These are phyloP conservation scores for Gymnocephalus cernua DNA, from an alignment of 2,113 vertebrate genomes.

Conservation along the genomic window DNA sequence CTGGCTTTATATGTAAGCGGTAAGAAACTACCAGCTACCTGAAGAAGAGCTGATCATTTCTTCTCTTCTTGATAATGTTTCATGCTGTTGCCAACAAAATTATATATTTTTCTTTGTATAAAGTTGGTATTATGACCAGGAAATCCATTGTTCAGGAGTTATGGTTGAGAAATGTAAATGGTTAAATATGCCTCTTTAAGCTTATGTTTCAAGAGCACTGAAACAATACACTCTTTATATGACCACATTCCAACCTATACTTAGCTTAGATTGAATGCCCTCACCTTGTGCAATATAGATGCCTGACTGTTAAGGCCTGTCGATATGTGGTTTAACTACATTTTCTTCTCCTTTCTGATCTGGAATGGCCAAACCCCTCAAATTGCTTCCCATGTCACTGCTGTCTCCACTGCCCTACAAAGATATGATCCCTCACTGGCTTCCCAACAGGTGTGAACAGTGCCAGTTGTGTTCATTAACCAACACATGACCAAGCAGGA, in stretches of 20 bases:
- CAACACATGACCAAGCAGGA: not conserved
- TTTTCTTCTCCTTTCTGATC: not conserved
- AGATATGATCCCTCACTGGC: not conserved
- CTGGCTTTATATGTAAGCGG: not conserved
- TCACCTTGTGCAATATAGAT: not conserved
- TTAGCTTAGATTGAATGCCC: slow-evolving; percentile 1
- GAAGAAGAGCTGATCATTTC: not conserved
- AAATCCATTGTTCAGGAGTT: not conserved
- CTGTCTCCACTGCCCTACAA: not conserved
- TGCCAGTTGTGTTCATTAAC: not conserved
- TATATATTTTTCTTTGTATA: too few relatives aligned
- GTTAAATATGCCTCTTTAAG: slow-evolving; percentile 9
- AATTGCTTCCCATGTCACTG: not conserved
- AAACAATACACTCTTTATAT: slow-evolving; percentile 42
- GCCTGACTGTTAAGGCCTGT: slow-evolving; percentile 5
- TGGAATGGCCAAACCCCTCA: not conserved
- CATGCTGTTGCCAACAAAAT: not conserved
- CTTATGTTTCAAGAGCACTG: slow-evolving; percentile 16
- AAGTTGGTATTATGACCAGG: not conserved
- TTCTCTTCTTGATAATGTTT: not conserved
- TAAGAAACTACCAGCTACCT: not conserved
- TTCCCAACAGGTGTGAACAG: not conserved
- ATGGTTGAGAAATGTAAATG: not conserved
- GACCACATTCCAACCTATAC: slow-evolving; percentile 28
- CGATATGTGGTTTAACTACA: slow-evolving; percentile 1